Conservation (phyloP, 2,888 invertebrate species). For the Keiferia lycopersicella region DNA sequence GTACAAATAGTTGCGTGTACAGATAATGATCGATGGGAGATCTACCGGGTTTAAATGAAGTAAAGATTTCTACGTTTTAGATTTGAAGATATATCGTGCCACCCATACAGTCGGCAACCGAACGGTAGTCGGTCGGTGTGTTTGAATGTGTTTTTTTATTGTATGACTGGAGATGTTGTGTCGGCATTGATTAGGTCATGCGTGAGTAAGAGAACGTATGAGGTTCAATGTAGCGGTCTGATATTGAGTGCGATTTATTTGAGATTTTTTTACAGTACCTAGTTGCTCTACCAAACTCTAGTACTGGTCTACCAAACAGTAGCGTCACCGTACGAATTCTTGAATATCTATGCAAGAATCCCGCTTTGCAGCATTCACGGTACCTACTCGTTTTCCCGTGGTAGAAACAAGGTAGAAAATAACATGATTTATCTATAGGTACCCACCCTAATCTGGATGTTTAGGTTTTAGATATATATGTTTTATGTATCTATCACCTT, state of each 20-base stretch:
- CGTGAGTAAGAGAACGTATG: conserved; percentile 27
- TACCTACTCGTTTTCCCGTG: no score
- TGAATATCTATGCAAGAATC: no score
- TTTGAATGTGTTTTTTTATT: conserved; percentile 52
- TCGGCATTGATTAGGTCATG: conserved; percentile 47
- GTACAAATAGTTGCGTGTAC: conserved; percentile 74
- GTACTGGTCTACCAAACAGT: no score
- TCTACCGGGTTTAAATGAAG: conserved; percentile 59
- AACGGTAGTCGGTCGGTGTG: conserved; percentile 71
- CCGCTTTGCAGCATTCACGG: no score
- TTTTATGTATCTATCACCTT: no score
- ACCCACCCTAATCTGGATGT: no score
- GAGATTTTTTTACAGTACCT: not conserved
- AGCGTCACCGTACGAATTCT: no score
- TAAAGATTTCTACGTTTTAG: conserved; percentile 50
- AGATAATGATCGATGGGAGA: conserved; percentile 62
- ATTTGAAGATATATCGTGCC: conserved; percentile 48
- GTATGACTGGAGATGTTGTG: conserved; percentile 54
- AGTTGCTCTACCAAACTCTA: no score
- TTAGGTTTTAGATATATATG: no score
- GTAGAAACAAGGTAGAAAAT: no score
- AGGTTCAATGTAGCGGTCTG: conserved; percentile 29
- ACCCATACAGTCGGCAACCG: conserved; percentile 63
- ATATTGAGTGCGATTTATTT: conserved; percentile 13
- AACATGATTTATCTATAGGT: no score